Base-by-base conservation (phyloP, 2,113 vertebrate species). In the Isichthys henryi region DNA sequence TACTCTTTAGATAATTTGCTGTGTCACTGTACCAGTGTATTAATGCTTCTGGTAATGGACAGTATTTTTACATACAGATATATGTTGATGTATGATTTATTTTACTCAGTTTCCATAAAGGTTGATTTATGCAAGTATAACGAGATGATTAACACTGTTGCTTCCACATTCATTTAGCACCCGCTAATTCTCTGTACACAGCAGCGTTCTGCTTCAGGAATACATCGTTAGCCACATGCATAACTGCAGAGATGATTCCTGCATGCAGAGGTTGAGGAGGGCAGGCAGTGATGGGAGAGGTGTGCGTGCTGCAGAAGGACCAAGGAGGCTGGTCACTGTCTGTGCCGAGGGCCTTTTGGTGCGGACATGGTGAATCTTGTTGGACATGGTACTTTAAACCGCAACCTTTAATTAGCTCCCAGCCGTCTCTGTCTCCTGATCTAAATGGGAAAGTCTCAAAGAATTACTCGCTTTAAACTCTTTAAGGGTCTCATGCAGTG, bases 331-430 rank as follows among this genome's bases (percentile, higher is more conserved):
- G 49, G 45, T 84, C 39, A 84, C 39, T 43, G 21, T n/a, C 17
- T 3, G 45, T 10, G 23, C 50, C 19, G 13, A 19, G 48, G 84
- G 27, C 15, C 8, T 53, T 13, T 86, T 35, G 48, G n/a, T 31
- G 15, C 19, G 5, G 31, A 53, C 27, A 53, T 13, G 48, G 2
- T 43, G 17, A 43, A 27, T 39, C 50, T 53, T 53, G 48, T 87
- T 27, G 15, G 21, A 87, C 50, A 31, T 39, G n/a, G 50, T 56
- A 53, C 27, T 53, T 53, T 56, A 53, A 87, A 87, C 50, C 49
- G 17, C 5, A 53, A 53, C 53, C 45, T 88, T 80, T 80, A 88
- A 88, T 77, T 88, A 88, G 39, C 58, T 88, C n/a, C 62, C 23
- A 88, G 45, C 88, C 13, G 1, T 80, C n/a, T 45, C 48, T 52